Evolutionary conservation across 2,797 vertebrate genomes (phyloP).

Genomic region (Rhyacichthys aspro): DNA sequence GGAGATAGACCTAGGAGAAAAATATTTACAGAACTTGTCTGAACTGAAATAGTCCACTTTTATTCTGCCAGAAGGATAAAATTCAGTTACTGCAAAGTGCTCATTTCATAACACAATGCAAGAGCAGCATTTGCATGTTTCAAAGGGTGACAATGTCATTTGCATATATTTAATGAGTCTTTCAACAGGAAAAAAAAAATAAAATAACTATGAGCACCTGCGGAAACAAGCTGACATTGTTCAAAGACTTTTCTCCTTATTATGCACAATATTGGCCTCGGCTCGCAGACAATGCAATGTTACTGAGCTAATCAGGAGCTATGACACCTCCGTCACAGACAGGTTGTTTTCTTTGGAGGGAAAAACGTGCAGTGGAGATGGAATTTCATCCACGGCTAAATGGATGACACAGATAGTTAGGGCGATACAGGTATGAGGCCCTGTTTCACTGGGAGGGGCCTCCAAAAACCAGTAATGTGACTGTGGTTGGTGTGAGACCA

Average conservation of each 20-base stretch:
- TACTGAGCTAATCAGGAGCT: slow-evolving; percentile 70
- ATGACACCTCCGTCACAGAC: slow-evolving; percentile 66
- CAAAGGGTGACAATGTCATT: slow-evolving; percentile 69
- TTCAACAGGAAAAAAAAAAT: slow-evolving; percentile 37
- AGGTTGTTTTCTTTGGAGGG: slow-evolving; percentile 53
- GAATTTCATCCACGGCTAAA: slow-evolving; percentile 67
- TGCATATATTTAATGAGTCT: slow-evolving; percentile 79
- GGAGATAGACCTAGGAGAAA: slow-evolving; percentile 12
- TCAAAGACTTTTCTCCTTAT: slow-evolving; percentile 59
- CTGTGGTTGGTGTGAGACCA: slow-evolving; percentile 18
- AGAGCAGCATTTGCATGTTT: slow-evolving; percentile 70
- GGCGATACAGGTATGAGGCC: slow-evolving; percentile 43
- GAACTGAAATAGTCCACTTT: slow-evolving; percentile 18
- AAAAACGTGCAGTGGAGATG: slow-evolving; percentile 60
- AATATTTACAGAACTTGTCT: slow-evolving; percentile 37
- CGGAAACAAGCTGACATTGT: slow-evolving; percentile 72
- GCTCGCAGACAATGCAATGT: slow-evolving; percentile 60
- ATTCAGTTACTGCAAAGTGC: slow-evolving; percentile 38
- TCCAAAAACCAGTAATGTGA: slow-evolving; percentile 32
- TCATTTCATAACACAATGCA: slow-evolving; percentile 55
- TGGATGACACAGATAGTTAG: slow-evolving; percentile 68
- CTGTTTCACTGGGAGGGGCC: slow-evolving; percentile 47
- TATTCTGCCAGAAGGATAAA: slow-evolving; percentile 27
- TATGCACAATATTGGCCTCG: slow-evolving; percentile 68
- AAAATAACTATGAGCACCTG: slow-evolving; percentile 60